phyloP scores from a whole-genome alignment of 64 coral and sea anemone genomes.

The Pocillopora verrucosa region DNA sequence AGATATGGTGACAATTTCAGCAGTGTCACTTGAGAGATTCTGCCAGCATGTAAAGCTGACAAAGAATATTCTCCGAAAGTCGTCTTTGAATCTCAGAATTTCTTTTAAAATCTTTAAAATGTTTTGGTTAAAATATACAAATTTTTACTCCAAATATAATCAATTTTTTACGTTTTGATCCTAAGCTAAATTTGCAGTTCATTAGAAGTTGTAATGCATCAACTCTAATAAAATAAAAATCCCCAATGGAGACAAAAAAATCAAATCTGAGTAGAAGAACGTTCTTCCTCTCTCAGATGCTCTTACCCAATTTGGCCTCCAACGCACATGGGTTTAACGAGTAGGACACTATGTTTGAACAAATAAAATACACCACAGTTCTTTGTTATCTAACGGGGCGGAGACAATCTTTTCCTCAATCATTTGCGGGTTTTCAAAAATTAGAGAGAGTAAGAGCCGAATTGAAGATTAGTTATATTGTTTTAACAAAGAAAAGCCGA shows the following conservation, averaged over 20 bases:
- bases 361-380: neutral
- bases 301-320: neutral
- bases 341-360: neutral
- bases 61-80: neutral
- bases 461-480: slow-evolving; percentile 27
- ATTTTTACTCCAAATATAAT: neutral
- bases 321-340: slow-evolving; percentile 8
- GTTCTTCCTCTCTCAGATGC: neutral
- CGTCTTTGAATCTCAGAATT: neutral
- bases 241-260: neutral
- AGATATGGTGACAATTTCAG: neutral
- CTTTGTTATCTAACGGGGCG: neutral
- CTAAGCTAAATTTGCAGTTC: slow-evolving; percentile 2
- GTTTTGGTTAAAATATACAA: neutral
- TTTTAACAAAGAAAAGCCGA: slow-evolving; percentile 20
- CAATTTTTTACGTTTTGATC: neutral
- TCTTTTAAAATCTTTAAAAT: neutral
- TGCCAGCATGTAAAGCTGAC: neutral
- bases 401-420: neutral
- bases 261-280: neutral
- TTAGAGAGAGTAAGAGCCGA: slow-evolving; percentile 7
- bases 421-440: slow-evolving; percentile 20
- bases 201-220: neutral
- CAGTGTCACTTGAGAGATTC: neutral
- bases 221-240: neutral